Percentiles rank a stretch among this genome's conserved stretches.
These are phyloP conservation scores for Ciconia maguari DNA, from an alignment of 2,113 vertebrate genomes.

Conservation along the genomic window DNA sequence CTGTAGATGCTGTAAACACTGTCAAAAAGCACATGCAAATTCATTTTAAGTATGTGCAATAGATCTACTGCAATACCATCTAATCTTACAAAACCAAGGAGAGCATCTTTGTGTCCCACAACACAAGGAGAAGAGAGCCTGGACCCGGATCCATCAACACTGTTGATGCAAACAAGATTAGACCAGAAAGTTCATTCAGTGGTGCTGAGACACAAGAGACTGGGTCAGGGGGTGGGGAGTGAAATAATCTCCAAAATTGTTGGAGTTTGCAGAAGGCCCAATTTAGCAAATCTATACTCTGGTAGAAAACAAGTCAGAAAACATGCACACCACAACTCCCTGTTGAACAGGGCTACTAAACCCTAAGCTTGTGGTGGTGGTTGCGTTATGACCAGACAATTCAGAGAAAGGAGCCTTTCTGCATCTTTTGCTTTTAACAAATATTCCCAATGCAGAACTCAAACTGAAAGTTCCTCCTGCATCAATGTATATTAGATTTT, in stretches of 20 bases:
- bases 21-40: background rate
- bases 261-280: background rate
- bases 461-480: background rate
- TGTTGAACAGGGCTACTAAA: background rate
- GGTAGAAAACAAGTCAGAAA: background rate
- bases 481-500: background rate
- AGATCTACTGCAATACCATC: background rate
- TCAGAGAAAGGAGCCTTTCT: background rate
- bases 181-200: background rate
- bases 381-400: background rate
- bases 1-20: background rate
- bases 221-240: accelerated
- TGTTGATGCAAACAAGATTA: background rate
- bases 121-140: background rate
- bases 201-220: background rate
- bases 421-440: background rate
- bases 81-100: background rate
- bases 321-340: accelerated
- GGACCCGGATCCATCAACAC: accelerated
- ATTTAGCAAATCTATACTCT: background rate
- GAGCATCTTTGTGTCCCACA: background rate
- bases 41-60: background rate
- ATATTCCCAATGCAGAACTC: background rate
- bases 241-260: background rate
- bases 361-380: background rate